phyloP scores from a whole-genome alignment of 2,888 invertebrate species.

The Nymphalis c-album region DNA sequence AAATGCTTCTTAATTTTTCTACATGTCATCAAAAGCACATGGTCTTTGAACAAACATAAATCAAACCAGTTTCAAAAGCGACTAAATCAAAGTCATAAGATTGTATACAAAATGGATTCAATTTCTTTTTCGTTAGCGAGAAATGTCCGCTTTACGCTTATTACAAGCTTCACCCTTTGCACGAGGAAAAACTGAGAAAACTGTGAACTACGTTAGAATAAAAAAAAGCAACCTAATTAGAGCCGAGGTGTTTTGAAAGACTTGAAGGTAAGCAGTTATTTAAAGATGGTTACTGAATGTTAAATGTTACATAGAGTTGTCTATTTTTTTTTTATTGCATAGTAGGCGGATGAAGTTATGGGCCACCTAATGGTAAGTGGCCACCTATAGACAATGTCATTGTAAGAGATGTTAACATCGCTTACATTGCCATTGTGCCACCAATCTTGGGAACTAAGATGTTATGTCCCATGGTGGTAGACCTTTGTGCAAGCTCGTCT shows the following conservation, averaged over 20 bases:
- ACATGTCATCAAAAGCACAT: background rate
- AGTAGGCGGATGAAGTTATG: too few relatives aligned
- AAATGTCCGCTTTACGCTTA: conserved; percentile 13
- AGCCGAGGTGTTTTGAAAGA: background rate
- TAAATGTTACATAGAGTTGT: too few relatives aligned
- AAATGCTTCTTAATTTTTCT: too few relatives aligned
- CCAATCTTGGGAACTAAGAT: too few relatives aligned
- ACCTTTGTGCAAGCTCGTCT: too few relatives aligned
- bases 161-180: conserved; percentile 4
- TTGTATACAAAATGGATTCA: conserved; percentile 7
- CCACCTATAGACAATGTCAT: too few relatives aligned
- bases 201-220: conserved; percentile 17
- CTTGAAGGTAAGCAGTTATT: background rate
- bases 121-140: conserved; percentile 3
- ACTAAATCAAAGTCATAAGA: background rate
- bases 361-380: too few relatives aligned
- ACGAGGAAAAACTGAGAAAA: conserved; percentile 2
- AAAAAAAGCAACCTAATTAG: conserved; percentile 22
- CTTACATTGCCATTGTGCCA: too few relatives aligned
- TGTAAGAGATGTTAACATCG: too few relatives aligned
- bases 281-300: background rate
- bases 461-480: too few relatives aligned
- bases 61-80: background rate
- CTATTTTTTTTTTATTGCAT: too few relatives aligned
- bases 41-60: background rate